Evolutionary conservation across 2,888 invertebrate species (phyloP), one percentile per base, ranked within the genome.

Genomic region (Sinotaia quadrata): DNA sequence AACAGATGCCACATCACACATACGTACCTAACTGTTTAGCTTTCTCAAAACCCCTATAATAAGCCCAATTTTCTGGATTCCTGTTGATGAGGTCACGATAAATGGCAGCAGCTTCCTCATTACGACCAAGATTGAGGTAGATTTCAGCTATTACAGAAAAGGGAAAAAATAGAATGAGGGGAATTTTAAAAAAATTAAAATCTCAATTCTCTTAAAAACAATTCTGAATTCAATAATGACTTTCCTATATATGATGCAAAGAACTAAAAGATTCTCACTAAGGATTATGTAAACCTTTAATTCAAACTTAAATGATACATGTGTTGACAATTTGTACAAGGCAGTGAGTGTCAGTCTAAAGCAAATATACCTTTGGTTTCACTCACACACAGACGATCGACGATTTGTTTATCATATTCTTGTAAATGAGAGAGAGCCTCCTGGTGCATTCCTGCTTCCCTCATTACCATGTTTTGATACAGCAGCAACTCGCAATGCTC

Each of bases 401-500:
- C 94, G 86, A 99, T 98, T 90, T 96, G 94, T 78, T 92, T 91
- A 85, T 95, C 93, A 88, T 95, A 94, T 85, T 93, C 93, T 77
- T 94, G 92, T 83, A 99, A 91, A 90, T 98, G 97, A 77, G 92
- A 92, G 72, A 99, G 89, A 4, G 98, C 98, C 81, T 94, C 93
- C 73, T 84, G 92, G 78, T 93, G 91, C 84, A 95, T 94, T 31
- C 95, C 95, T 0, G 97, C 95, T 89, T 99, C 98, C 76, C 95
- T 76, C 75, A 99, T 92, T 65, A 99, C 96, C 93, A 96, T 92
- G 89, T 97, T 97, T 90, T 99, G 97, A 89, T 99, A 99, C 24
- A 99, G 90, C 67, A 99, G 90, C 83, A 99, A 90, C 89, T 99
- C 99, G 85, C 98, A 97, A 89, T 98, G 96, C 88, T 99, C 99